phyloP scores from a whole-genome alignment of 1,140 invertebrate genomes.

The Trichomalopsis sarcophagae region DNA sequence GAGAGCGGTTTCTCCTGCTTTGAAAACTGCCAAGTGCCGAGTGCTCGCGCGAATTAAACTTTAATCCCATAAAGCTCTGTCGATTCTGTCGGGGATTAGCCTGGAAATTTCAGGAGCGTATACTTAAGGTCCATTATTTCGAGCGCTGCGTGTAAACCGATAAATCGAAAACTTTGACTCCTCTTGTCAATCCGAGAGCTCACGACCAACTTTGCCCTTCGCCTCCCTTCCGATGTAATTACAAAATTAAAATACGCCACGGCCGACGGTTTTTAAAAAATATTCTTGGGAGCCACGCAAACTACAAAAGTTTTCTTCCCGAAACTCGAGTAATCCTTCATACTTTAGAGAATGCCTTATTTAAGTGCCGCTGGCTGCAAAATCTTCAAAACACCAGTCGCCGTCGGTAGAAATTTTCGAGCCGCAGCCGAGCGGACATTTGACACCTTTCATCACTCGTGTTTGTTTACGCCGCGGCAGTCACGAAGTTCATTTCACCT shows the following conservation, averaged over 20 bases:
- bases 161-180: too few species aligned
- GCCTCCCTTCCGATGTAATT: too few species aligned
- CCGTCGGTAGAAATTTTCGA: neutral
- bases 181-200: too few species aligned
- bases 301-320: slow-evolving; percentile 20
- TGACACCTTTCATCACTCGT: slow-evolving; percentile 16
- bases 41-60: neutral
- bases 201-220: too few species aligned
- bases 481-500: neutral
- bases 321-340: slow-evolving; percentile 12
- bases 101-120: neutral
- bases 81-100: neutral
- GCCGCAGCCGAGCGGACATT: neutral
- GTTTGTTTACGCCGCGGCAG: neutral
- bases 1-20: too few species aligned
- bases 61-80: neutral
- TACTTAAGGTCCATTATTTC: neutral
- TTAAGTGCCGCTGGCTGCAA: neutral
- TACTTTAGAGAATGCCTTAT: slow-evolving; percentile 20
- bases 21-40: neutral
- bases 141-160: too few species aligned
- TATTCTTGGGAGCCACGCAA: neutral
- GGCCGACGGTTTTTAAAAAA: neutral
- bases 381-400: neutral
- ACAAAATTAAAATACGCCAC: too few species aligned